phyloP scores from a whole-genome alignment of 2,797 vertebrate genomes.

The Catamblyrhynchus diadema region DNA sequence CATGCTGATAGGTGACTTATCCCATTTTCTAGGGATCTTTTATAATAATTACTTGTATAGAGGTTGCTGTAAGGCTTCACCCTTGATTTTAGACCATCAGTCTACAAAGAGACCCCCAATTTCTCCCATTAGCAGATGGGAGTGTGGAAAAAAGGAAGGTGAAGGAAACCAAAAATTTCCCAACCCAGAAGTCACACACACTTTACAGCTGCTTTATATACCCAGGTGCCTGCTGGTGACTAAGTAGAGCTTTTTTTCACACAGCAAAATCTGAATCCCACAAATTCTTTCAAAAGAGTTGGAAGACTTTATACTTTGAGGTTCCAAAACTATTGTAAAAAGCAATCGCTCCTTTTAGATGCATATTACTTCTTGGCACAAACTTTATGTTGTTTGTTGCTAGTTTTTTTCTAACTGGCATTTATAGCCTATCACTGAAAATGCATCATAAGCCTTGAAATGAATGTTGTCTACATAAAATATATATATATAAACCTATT shows the following conservation, averaged over 20 bases:
- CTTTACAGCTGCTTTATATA: background rate
- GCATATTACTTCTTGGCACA: background rate
- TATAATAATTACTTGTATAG: background rate
- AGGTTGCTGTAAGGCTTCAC: background rate
- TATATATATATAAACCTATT: background rate
- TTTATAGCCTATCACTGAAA: background rate
- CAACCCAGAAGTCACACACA: background rate
- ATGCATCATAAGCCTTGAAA: background rate
- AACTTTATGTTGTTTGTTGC: background rate
- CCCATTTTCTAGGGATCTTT: background rate
- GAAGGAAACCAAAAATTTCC: background rate
- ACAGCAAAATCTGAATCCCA: background rate
- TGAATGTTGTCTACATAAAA: background rate
- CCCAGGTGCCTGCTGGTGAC: background rate
- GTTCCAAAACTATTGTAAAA: background rate
- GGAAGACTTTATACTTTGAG: background rate
- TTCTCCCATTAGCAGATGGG: background rate
- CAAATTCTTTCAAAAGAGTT: background rate
- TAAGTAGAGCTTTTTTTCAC: background rate
- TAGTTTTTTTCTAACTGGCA: background rate
- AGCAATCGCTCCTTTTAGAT: background rate
- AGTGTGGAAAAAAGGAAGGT: background rate
- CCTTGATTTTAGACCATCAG: background rate
- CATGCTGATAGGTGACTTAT: background rate
- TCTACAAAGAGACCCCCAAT: accelerated